These are phyloP conservation scores for Acropora tenuis DNA, from an alignment of 64 coral and sea anemone genomes.

Conservation along the genomic window DNA sequence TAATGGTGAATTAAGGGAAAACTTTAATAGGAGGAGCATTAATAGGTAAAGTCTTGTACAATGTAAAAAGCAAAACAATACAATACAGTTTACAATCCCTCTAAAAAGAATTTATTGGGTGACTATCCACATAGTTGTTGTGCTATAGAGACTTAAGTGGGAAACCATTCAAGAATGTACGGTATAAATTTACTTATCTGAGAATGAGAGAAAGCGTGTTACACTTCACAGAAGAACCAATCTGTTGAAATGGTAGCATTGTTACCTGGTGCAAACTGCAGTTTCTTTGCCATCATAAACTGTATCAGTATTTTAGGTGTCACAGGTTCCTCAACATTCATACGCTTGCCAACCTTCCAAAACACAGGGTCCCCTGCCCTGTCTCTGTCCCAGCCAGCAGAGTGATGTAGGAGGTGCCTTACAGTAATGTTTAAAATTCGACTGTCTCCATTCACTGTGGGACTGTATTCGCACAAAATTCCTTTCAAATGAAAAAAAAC, in stretches of 20 bases:
- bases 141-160: too few species aligned
- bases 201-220: too few species aligned
- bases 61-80: too few species aligned
- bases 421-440: constrained; percentile 25
- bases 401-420: constrained; percentile 32
- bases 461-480: constrained; percentile 33
- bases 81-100: too few species aligned
- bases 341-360: constrained; percentile 38
- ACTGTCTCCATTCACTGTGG: constrained; percentile 9
- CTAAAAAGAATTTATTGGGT: too few species aligned
- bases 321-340: constrained; percentile 43
- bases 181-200: too few species aligned
- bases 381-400: constrained; percentile 46
- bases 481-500: neutral
- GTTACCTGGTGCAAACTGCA: constrained; percentile 40
- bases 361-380: constrained; percentile 49
- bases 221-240: too few species aligned
- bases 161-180: too few species aligned
- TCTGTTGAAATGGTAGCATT: neutral
- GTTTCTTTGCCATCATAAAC: constrained; percentile 44
- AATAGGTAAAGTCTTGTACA: too few species aligned
- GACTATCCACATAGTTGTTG: too few species aligned
- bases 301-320: constrained; percentile 19
- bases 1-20: too few species aligned
- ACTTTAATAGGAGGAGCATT: too few species aligned